Evolutionary conservation across 2,797 vertebrate species (phyloP).

Genomic region (Scarus forsteni): DNA sequence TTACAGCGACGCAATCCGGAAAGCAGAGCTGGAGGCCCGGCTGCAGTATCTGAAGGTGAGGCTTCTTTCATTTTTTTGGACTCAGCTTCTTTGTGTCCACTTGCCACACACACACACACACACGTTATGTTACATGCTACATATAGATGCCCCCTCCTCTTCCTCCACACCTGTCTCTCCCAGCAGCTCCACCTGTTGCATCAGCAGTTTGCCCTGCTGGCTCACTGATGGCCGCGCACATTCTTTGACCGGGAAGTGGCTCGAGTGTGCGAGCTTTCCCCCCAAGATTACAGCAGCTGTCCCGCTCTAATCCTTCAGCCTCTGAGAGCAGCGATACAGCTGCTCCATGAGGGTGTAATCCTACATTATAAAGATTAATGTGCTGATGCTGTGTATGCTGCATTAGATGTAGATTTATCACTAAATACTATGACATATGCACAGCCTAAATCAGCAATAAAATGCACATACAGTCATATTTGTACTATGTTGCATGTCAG

Average conservation of each 20-base stretch:
- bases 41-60: conserved; percentile 95
- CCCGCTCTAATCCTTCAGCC: conserved; percentile 49
- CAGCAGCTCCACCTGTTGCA: conserved; percentile 71
- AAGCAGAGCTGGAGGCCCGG: conserved; percentile 93
- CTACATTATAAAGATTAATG: conserved; percentile 52
- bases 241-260: conserved; percentile 56
- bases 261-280: conserved; percentile 34
- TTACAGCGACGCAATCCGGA: conserved; percentile 92
- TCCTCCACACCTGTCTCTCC: conserved; percentile 64
- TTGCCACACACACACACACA: conserved; percentile 15
- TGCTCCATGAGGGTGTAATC: conserved; percentile 36
- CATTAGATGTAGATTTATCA: not conserved
- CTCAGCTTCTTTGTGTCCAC: conserved; percentile 23
- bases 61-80: not conserved
- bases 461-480: not conserved
- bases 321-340: conserved; percentile 33
- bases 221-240: conserved; percentile 41
- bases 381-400: conserved; percentile 17
- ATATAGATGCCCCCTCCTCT: conserved; percentile 48
- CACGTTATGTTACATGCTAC: conserved; percentile 27
- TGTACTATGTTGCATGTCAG: not conserved
- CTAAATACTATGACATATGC: not conserved
- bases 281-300: conserved; percentile 74
- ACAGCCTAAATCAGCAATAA: not conserved
- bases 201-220: conserved; percentile 44